Evolutionary conservation across 2,797 vertebrate genomes (phyloP).

Genomic region (Hoplostethus atlanticus): DNA sequence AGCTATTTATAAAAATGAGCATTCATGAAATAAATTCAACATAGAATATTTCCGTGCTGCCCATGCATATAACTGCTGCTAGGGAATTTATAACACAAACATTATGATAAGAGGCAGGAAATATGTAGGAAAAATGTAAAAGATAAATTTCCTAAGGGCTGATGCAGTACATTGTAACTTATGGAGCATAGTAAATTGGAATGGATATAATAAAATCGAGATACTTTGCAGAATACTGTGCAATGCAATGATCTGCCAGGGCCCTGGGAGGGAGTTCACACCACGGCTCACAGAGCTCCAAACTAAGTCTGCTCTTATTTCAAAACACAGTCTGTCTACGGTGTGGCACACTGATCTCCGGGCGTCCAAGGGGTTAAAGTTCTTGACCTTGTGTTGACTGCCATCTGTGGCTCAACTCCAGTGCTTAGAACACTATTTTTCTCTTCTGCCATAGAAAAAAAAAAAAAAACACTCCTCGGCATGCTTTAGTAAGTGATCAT

Average conservation of each 20-base stretch:
- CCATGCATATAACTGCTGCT: slow-evolving; percentile 18
- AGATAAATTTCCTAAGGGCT: background rate
- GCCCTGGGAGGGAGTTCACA: slow-evolving; percentile 35
- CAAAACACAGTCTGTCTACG: slow-evolving; percentile 64
- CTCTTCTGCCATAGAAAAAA: slow-evolving; percentile 7
- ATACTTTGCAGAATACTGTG: slow-evolving; percentile 8
- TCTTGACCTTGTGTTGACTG: slow-evolving; percentile 61
- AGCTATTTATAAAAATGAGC: slow-evolving; percentile 64
- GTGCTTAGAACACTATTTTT: slow-evolving; percentile 33
- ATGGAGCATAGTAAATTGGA: slow-evolving; percentile 10
- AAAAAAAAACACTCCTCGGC: slow-evolving; percentile 12
- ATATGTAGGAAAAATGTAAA: slow-evolving; percentile 15
- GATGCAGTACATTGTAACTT: slow-evolving; percentile 4
- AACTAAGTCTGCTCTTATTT: slow-evolving; percentile 57
- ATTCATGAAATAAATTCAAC: slow-evolving; percentile 53
- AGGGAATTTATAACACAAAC: slow-evolving; percentile 30
- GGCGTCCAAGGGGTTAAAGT: slow-evolving; percentile 57
- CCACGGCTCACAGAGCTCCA: slow-evolving; percentile 32
- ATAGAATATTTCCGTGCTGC: slow-evolving; percentile 36
- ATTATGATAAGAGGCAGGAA: background rate
- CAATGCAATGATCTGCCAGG: slow-evolving; percentile 27
- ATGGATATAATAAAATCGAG: slow-evolving; percentile 28
- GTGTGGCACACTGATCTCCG: slow-evolving; percentile 50
- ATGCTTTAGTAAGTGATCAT: slow-evolving; percentile 39
- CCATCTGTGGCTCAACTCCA: slow-evolving; percentile 47